Conservation (phyloP, 2,797 vertebrate species). For the Sylvilagus floridanus region DNA sequence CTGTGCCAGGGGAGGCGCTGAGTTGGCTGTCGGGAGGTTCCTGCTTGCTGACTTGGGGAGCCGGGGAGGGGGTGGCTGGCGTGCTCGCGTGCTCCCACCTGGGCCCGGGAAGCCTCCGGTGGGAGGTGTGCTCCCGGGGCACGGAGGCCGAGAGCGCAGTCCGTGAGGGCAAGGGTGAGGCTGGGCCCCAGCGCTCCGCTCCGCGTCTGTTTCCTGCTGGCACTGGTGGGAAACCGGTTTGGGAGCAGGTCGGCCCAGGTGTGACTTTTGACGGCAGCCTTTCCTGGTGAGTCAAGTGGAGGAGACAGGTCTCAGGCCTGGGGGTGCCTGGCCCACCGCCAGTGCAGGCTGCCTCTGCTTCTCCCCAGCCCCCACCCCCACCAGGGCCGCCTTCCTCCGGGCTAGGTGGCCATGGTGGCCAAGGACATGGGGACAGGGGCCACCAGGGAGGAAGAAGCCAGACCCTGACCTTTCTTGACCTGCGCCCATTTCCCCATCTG, state of each 20-base stretch:
- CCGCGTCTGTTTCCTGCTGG: not conserved
- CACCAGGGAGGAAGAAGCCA: not conserved
- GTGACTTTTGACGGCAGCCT: conserved; percentile 55
- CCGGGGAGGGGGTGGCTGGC: no score
- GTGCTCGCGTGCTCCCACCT: rapidly evolving
- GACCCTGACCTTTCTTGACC: not conserved
- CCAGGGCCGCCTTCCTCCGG: not conserved
- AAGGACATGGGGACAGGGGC: not conserved
- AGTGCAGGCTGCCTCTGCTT: not conserved
- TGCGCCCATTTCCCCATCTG: not conserved
- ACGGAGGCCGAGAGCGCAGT: not conserved
- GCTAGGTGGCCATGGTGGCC: not conserved
- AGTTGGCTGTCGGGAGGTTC: no score
- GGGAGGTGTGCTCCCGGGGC: not conserved
- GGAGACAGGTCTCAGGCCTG: not conserved
- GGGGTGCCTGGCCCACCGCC: not conserved
- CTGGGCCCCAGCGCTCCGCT: not conserved
- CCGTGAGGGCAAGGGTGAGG: not conserved
- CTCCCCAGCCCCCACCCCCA: not conserved
- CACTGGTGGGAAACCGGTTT: conserved; percentile 68
- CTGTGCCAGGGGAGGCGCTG: no score
- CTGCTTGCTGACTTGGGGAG: not conserved
- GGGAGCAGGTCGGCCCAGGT: conserved; percentile 53
- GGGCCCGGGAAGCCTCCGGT: not conserved
- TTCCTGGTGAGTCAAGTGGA: not conserved